These are phyloP conservation scores for Willowsia nigromaculata DNA, from an alignment of 2,888 invertebrate species.

Conservation along the genomic window DNA sequence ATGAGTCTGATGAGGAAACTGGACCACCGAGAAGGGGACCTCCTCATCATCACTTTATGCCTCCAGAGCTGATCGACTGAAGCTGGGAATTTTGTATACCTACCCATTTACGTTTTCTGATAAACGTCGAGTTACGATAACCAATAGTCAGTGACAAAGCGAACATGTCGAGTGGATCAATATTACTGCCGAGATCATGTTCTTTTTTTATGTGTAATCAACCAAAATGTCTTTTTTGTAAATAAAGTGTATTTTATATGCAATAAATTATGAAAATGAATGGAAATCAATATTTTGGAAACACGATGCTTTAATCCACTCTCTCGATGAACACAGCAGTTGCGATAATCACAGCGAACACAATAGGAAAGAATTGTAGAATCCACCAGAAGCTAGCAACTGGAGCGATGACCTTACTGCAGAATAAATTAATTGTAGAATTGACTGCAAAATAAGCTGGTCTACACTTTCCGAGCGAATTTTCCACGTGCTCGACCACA, in stretches of 20 bases:
- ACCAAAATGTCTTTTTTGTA: too few relatives aligned
- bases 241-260: too few relatives aligned
- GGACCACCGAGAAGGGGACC: not conserved
- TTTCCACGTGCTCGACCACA: not conserved
- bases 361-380: not conserved
- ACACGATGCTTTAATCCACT: too few relatives aligned
- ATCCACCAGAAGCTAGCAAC: not conserved
- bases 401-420: not conserved
- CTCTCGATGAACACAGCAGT: not conserved
- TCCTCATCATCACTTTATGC: not conserved
- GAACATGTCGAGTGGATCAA: not conserved
- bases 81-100: not conserved
- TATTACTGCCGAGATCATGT: too few relatives aligned
- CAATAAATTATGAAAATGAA: not conserved
- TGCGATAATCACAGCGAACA: not conserved
- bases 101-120: too few relatives aligned
- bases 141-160: too few relatives aligned
- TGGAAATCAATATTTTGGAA: not conserved
- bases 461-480: not conserved
- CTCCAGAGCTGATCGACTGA: conserved; percentile 18
- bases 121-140: too few relatives aligned
- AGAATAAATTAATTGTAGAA: not conserved
- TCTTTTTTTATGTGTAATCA: too few relatives aligned
- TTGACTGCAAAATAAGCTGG: not conserved
- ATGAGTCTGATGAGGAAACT: conserved; percentile 53